These are phyloP conservation scores for Ephestia elutella DNA, from an alignment of 1,140 invertebrate genomes.

Conservation along the genomic window DNA sequence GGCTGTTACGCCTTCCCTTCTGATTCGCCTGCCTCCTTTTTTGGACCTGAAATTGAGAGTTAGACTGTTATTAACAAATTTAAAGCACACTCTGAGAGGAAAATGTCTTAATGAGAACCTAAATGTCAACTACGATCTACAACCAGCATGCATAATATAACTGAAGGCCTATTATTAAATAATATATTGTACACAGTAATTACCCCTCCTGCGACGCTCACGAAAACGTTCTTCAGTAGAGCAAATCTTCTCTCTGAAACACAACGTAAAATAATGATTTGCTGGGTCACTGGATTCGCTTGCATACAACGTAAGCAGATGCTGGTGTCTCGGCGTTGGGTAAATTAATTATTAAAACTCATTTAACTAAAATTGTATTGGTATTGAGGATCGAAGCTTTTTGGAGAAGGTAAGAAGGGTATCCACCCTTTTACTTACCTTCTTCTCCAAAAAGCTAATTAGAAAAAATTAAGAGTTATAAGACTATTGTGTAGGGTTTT, in stretches of 20 bases:
- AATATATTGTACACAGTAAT: conserved; percentile 17
- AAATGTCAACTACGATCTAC: conserved; percentile 22
- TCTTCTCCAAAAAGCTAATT: no score
- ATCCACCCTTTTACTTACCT: no score
- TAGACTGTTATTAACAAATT: conserved; percentile 12
- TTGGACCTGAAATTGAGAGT: conserved; percentile 40
- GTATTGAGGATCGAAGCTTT: no score
- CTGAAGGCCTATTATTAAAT: conserved; percentile 12
- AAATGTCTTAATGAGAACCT: neutral
- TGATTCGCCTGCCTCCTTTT: conserved; percentile 44
- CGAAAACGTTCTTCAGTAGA: conserved; percentile 45
- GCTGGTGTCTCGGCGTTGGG: no score
- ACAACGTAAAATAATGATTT: no score
- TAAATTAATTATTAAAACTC: no score
- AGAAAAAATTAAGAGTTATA: no score
- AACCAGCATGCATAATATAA: conserved; percentile 32
- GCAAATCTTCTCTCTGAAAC: conserved; percentile 50
- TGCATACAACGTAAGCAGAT: no score
- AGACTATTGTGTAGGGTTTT: no score
- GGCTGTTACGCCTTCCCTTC: conserved; percentile 37
- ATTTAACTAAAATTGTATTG: no score
- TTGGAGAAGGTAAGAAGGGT: no score
- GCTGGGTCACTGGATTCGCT: no score
- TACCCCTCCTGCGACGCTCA: conserved; percentile 56
- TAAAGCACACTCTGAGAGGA: neutral